Evolutionary conservation across 2,888 invertebrate genomes (phyloP), one percentile per base, ranked within the genome.

Genomic region (Hermodice carunculata): DNA sequence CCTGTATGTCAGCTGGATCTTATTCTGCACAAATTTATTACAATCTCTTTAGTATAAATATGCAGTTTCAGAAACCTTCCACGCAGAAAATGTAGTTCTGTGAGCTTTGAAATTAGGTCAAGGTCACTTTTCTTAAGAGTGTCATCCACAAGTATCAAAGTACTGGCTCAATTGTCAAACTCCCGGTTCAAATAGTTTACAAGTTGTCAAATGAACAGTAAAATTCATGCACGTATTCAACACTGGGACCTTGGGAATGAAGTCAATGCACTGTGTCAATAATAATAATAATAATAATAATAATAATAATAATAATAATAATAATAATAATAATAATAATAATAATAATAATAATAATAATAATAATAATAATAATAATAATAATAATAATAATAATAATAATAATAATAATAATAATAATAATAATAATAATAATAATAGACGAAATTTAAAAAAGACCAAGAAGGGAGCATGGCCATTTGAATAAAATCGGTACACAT

Each of bases 81-180:
- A n/a, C n/a, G n/a, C n/a, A n/a, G n/a, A n/a, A n/a, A n/a, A n/a
- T n/a, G n/a, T n/a, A n/a, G n/a, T n/a, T n/a, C n/a, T n/a, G n/a
- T n/a, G n/a, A n/a, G n/a, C n/a, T n/a, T n/a, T n/a, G n/a, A n/a
- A n/a, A n/a, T n/a, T n/a, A n/a, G n/a, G n/a, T n/a, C n/a, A n/a
- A n/a, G n/a, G n/a, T n/a, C n/a, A n/a, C n/a, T n/a, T n/a, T n/a
- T n/a, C n/a, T n/a, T n/a, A n/a, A n/a, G n/a, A n/a, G n/a, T n/a
- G 63, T 63, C 14, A 63, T 57, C 14, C 31, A 48, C 19, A 48
- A n/a, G 31, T 63, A 63, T 14, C 63, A 57, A 11, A 19, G 58
- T 24, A 57, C 43, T 17, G 57, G 57, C 3, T 49, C 63, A 4
- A 58, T 57, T 1, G 63, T 57, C 2, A 57, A 57, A 1, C 57